Evolutionary conservation across 2,113 vertebrate genomes (phyloP).

Genomic region (Labeo rohita): DNA sequence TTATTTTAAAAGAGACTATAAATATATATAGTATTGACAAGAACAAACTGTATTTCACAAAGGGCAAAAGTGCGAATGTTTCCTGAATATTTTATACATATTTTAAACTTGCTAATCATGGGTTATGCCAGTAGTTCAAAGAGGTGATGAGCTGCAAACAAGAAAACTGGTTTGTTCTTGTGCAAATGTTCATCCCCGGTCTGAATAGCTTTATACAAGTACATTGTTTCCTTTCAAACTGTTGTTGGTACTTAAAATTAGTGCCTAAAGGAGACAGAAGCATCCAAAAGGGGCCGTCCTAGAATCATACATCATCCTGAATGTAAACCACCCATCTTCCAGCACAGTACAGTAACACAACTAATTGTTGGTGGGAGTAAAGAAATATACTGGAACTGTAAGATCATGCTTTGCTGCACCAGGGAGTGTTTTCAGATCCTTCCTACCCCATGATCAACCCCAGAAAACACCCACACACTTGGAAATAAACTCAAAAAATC

Average conservation of each 20-base stretch:
- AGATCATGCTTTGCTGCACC: slow-evolving; percentile 1
- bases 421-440: slow-evolving; percentile 31
- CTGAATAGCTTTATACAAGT: neutral
- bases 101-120: neutral
- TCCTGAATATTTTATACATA: neutral
- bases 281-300: neutral
- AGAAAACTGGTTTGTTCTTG: neutral
- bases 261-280: neutral
- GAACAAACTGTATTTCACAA: too few relatives aligned
- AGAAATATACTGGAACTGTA: slow-evolving; percentile 46
- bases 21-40: too few relatives aligned
- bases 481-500: neutral
- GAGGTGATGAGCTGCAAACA: neutral
- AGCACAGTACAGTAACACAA: slow-evolving; percentile 17
- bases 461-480: neutral
- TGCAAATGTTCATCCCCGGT: neutral
- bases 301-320: slow-evolving; percentile 24
- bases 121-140: neutral
- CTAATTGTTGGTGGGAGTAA: slow-evolving; percentile 46
- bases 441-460: neutral
- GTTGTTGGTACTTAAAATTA: neutral
- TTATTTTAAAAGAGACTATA: neutral
- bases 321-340: neutral
- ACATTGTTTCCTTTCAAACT: neutral
- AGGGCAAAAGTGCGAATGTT: too few relatives aligned